Evolutionary conservation across 1,140 invertebrate species (phyloP).

Genomic region (Papilio dardanus): DNA sequence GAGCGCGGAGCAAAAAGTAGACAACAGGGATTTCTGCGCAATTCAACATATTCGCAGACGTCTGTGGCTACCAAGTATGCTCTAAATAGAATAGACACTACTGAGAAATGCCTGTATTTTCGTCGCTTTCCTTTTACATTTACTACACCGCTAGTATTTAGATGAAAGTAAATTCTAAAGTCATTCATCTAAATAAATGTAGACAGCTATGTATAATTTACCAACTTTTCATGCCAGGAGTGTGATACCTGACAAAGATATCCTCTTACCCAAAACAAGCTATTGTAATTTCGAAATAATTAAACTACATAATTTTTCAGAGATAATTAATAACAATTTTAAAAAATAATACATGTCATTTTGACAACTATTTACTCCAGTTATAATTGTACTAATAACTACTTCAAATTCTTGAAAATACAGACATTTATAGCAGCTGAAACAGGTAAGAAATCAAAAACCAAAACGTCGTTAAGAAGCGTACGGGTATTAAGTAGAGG

Average conservation of each 20-base stretch:
- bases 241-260: not conserved
- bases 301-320: not conserved
- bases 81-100: slow-evolving; percentile 35
- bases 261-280: not conserved
- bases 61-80: slow-evolving; percentile 34
- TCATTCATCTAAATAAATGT: not conserved
- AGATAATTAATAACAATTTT: not conserved
- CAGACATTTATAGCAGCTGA: not conserved
- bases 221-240: not conserved
- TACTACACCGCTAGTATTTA: not conserved
- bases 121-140: slow-evolving; percentile 18
- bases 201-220: not conserved
- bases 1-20: slow-evolving; percentile 31
- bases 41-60: slow-evolving; percentile 35
- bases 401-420: not conserved
- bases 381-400: not conserved
- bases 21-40: slow-evolving; percentile 36
- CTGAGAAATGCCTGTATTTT: slow-evolving; percentile 26
- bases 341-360: not conserved
- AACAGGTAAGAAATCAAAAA: slow-evolving; percentile 8
- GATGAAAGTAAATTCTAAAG: not conserved
- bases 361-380: not conserved
- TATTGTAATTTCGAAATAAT: not conserved
- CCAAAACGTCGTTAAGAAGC: slow-evolving; percentile 26
- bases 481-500: slow-evolving; percentile 26